Evolutionary conservation across 2,113 vertebrate species (phyloP).

Genomic region (Picathartes gymnocephalus): DNA sequence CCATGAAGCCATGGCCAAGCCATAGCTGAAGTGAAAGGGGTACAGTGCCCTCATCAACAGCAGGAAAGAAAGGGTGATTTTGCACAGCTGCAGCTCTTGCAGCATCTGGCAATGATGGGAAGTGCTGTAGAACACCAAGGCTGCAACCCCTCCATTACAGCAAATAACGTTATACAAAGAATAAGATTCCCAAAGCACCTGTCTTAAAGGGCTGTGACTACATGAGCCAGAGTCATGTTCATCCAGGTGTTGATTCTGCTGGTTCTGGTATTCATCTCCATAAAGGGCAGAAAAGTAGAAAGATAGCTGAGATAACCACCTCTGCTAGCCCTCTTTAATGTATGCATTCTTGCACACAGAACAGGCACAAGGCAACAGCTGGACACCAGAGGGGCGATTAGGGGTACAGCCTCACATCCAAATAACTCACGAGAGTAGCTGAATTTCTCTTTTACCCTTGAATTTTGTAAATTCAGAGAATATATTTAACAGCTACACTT

Average conservation of each 20-base stretch:
- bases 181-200: background rate
- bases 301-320: background rate
- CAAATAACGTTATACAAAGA: background rate
- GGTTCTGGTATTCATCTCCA: background rate
- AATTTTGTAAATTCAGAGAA: background rate
- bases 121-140: background rate
- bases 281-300: background rate
- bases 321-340: background rate
- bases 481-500: background rate
- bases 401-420: background rate
- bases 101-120: background rate
- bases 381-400: background rate
- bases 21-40: background rate
- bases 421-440: background rate
- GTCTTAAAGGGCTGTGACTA: background rate
- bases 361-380: background rate
- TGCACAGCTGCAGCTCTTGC: constrained; percentile 30
- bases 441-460: background rate
- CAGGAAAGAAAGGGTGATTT: background rate
- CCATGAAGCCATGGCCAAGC: background rate
- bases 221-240: background rate
- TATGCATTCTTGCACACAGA: background rate
- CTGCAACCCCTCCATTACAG: background rate
- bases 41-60: background rate
- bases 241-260: background rate